These are phyloP conservation scores for Orestias chungarensis DNA, from an alignment of 2,797 vertebrate species.

Conservation along the genomic window DNA sequence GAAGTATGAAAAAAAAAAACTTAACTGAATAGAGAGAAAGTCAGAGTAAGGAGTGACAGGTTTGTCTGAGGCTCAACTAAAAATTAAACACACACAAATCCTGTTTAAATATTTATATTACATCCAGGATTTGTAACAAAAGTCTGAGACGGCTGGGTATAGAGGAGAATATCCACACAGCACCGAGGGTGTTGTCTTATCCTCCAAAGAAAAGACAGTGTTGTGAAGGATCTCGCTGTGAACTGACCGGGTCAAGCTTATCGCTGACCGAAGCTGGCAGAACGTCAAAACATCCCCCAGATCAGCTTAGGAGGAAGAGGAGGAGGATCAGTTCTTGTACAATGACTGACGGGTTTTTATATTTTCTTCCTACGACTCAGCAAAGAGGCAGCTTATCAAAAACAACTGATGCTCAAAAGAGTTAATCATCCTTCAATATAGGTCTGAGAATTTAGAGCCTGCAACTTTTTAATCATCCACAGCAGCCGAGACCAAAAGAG, in stretches of 20 bases:
- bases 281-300: constrained; percentile 59
- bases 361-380: constrained; percentile 46
- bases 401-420: constrained; percentile 53
- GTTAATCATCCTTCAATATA: constrained; percentile 34
- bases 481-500: background rate
- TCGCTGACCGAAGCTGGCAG: constrained; percentile 59
- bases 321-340: constrained; percentile 66
- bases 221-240: constrained; percentile 52
- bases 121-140: constrained; percentile 22
- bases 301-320: constrained; percentile 68
- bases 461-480: constrained; percentile 28
- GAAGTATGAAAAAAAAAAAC: constrained; percentile 21
- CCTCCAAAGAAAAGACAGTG: constrained; percentile 44
- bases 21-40: background rate
- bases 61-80: constrained; percentile 13
- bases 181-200: constrained; percentile 38
- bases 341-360: constrained; percentile 50
- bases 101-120: background rate
- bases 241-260: constrained; percentile 70
- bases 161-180: constrained; percentile 27
- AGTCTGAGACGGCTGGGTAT: constrained; percentile 2
- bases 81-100: constrained; percentile 10
- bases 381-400: constrained; percentile 58
- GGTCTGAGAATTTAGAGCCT: constrained; percentile 37
- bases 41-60: background rate